phyloP scores from a whole-genome alignment of 2,113 vertebrate species.

The Tinamus guttatus region DNA sequence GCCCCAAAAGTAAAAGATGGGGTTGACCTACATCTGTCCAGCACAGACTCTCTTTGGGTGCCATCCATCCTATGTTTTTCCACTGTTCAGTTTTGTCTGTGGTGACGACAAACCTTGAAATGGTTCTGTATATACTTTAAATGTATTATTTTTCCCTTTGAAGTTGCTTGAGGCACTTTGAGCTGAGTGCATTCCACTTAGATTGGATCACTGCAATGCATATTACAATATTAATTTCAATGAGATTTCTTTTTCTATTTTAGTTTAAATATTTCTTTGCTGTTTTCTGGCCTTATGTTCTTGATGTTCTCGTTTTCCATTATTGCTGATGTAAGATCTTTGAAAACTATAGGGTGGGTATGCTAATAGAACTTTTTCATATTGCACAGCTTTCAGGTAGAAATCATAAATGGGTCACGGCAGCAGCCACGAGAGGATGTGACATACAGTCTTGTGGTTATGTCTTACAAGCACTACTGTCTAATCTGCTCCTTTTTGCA shows the following conservation, averaged over 20 bases:
- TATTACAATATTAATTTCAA: constrained; percentile 28
- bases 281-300: neutral
- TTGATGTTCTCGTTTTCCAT: neutral
- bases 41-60: neutral
- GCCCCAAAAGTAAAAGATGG: neutral
- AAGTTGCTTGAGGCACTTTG: neutral
- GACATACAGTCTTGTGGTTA: constrained; percentile 11
- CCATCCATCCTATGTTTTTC: neutral
- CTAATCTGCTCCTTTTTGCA: constrained; percentile 8
- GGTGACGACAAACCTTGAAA: neutral
- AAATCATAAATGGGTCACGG: constrained; percentile 45
- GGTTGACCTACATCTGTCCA: neutral
- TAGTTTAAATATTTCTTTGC: neutral
- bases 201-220: neutral
- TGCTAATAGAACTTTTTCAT: neutral
- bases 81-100: neutral
- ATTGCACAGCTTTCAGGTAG: neutral
- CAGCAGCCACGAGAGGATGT: constrained; percentile 21
- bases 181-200: neutral
- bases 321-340: neutral
- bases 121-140: neutral
- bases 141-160: neutral
- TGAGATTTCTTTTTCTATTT: neutral
- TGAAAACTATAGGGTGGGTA: neutral
- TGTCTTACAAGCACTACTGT: neutral